A percentile compares a stretch with the other conserved stretches of the same genome.
Evolutionary conservation across 2,113 vertebrate genomes (phyloP).

Genomic region (Crotalus tigris): DNA sequence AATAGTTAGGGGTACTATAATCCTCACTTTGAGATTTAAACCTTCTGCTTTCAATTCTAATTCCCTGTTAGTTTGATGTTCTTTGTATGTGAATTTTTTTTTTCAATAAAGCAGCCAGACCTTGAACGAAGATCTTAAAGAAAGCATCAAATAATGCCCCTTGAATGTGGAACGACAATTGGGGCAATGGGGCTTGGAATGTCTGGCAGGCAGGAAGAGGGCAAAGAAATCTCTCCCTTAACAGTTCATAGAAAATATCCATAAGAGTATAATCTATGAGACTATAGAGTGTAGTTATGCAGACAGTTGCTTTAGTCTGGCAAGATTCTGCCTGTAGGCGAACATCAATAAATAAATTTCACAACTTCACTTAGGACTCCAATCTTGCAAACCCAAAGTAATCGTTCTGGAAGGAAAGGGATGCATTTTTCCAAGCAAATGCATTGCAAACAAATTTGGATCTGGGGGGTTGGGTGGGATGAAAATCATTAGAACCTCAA

Average conservation of each 20-base stretch:
- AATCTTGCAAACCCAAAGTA: conserved; percentile 38
- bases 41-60: background rate
- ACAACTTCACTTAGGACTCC: conserved; percentile 27
- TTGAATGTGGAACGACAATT: background rate
- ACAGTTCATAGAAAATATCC: background rate
- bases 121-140: background rate
- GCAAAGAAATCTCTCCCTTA: background rate
- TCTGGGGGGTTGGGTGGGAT: background rate
- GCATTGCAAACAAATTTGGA: conserved; percentile 2
- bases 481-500: conserved; percentile 41
- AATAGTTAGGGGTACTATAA: conserved; percentile 13
- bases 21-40: conserved; percentile 16
- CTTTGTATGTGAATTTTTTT: background rate
- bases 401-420: conserved; percentile 34
- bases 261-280: background rate
- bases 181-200: background rate
- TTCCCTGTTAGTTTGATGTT: background rate
- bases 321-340: background rate
- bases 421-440: conserved; percentile 22
- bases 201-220: background rate
- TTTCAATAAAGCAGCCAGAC: background rate
- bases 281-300: background rate
- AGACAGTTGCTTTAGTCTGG: background rate
- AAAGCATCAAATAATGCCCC: background rate
- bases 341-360: conserved; percentile 3